Percentiles rank a stretch among this genome's conserved stretches.
Conservation (phyloP, 2,888 invertebrate species). For the Rotaria magnacalcarata region DNA sequence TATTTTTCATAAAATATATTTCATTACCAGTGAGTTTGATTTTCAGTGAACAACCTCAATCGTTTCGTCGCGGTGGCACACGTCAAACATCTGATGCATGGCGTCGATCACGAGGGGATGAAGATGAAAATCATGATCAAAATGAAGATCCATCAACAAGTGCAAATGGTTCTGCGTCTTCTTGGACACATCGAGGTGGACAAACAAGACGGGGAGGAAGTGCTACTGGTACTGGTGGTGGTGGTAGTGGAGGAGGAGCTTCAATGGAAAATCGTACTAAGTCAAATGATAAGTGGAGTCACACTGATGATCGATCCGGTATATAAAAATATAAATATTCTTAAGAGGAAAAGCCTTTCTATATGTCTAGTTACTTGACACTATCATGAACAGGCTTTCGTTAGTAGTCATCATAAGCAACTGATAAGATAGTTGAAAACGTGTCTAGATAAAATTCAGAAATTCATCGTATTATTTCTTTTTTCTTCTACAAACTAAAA, state of each 20-base stretch:
- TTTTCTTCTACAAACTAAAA: neutral
- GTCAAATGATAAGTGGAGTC: slow-evolving; percentile 27
- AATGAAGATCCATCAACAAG: neutral
- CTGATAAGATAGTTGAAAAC: too few species aligned
- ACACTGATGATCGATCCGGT: neutral
- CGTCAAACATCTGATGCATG: slow-evolving; percentile 15
- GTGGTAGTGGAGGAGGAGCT: too few species aligned
- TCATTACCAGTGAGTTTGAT: too few species aligned
- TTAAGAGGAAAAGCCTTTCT: neutral
- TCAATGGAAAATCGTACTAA: slow-evolving; percentile 12
- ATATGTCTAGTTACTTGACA: too few species aligned
- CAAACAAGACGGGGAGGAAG: neutral
- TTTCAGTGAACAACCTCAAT: neutral
- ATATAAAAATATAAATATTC: neutral
- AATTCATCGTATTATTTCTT: neutral
- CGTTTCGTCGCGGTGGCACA: neutral
- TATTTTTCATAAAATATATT: too few species aligned
- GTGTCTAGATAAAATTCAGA: too few species aligned
- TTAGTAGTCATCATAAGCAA: too few species aligned
- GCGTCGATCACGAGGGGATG: slow-evolving; percentile 9
- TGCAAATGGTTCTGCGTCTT: neutral
- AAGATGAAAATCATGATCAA: neutral
- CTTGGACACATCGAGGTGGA: neutral
- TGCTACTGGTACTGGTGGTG: neutral
- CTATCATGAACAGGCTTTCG: too few species aligned